Evolutionary conservation across 92 coral and sea anemone species (phyloP).

Genomic region (Scolanthus callimorphus): DNA sequence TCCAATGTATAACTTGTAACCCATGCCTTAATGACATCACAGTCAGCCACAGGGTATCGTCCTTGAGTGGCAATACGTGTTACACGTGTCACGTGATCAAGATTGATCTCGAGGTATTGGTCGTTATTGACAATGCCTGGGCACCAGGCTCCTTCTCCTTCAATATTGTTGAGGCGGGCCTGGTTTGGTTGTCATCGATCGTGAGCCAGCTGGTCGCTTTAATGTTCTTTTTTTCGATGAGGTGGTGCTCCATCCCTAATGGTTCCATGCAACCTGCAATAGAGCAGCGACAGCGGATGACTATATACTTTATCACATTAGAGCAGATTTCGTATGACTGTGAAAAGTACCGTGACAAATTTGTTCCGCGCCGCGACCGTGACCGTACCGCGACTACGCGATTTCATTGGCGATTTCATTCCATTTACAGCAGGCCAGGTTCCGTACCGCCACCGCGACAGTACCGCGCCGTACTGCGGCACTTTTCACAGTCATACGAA

Average conservation of each 20-base stretch:
- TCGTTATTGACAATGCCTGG: conserved; percentile 21
- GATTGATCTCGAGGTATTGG: conserved; percentile 35
- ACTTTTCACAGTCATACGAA: too few species aligned
- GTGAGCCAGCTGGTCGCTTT: conserved; percentile 44
- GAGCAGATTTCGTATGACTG: too few species aligned
- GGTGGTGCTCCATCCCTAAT: conserved; percentile 42
- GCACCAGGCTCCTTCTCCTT: conserved; percentile 61
- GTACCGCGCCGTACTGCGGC: too few species aligned
- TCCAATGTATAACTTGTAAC: conserved; percentile 41
- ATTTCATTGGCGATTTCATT: too few species aligned
- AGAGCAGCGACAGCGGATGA: too few species aligned
- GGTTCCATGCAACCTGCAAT: conserved; percentile 36
- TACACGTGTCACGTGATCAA: conserved; percentile 17
- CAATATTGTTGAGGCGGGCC: conserved; percentile 39
- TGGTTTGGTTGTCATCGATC: conserved; percentile 37
- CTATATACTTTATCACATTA: too few species aligned
- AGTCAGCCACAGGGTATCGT: conserved; percentile 42
- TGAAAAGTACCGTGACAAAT: too few species aligned
- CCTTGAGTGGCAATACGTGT: conserved; percentile 54
- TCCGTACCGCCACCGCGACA: too few species aligned
- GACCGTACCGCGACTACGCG: too few species aligned
- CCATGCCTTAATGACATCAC: conserved; percentile 42
- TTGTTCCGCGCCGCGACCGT: too few species aligned
- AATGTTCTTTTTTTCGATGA: conserved; percentile 29
- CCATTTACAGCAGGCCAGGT: too few species aligned